These are phyloP conservation scores for Lasioglossum zephyrum DNA, from an alignment of 2,888 invertebrate species.

Conservation along the genomic window DNA sequence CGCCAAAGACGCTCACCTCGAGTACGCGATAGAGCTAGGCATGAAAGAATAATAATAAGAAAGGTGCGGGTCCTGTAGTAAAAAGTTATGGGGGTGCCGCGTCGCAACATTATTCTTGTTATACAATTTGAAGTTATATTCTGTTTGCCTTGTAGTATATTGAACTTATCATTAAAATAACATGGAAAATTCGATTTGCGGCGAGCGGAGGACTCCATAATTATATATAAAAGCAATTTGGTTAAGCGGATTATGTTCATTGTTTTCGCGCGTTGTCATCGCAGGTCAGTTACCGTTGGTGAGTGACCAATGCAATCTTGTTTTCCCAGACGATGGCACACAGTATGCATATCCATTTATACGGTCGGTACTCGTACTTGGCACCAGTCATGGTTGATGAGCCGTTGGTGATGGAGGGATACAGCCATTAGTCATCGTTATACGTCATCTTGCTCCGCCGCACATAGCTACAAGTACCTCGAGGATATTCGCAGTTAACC, in stretches of 20 bases:
- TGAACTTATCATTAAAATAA: not conserved
- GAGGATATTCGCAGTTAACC: constrained; percentile 54
- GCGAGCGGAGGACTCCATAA: not conserved
- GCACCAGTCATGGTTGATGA: constrained; percentile 72
- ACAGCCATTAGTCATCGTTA: constrained; percentile 75
- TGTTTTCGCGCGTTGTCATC: constrained; percentile 35
- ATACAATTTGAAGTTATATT: not conserved
- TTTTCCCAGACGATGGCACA: constrained; percentile 61
- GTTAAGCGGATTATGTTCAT: constrained; percentile 15
- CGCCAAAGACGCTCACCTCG: no score
- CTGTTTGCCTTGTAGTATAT: not conserved
- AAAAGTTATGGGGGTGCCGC: no score
- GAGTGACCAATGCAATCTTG: constrained; percentile 65
- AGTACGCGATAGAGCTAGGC: no score
- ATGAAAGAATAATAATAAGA: no score
- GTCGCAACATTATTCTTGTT: no score
- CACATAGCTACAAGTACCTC: constrained; percentile 49
- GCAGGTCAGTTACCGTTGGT: constrained; percentile 39
- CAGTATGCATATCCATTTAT: constrained; percentile 69
- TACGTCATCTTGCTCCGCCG: constrained; percentile 64
- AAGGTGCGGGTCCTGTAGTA: no score
- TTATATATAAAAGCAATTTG: constrained; percentile 27
- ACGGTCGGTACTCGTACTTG: constrained; percentile 69
- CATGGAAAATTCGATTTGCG: not conserved
- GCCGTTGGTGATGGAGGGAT: constrained; percentile 68